phyloP scores from a whole-genome alignment of 1,140 invertebrate genomes.

The Brachionus sp. region DNA sequence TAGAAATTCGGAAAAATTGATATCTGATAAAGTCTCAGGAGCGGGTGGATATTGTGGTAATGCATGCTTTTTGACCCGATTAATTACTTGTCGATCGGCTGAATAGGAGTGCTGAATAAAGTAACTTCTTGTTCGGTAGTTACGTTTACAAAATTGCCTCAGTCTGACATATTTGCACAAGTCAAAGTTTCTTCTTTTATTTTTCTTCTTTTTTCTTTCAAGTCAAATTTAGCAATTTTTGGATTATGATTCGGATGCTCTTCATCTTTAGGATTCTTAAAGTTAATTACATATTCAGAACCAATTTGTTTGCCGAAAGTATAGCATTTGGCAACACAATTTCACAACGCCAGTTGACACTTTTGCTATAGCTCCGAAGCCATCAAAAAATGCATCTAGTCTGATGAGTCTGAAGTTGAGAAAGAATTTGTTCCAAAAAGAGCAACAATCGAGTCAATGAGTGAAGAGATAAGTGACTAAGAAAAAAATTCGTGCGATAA shows the following conservation, averaged over 20 bases:
- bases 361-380: background rate
- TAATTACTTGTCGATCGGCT: constrained; percentile 74
- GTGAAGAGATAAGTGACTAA: too few relatives aligned
- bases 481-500: too few relatives aligned
- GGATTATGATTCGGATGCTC: background rate
- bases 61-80: constrained; percentile 32
- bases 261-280: background rate
- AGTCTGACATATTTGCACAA: background rate
- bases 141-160: constrained; percentile 62
- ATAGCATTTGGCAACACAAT: background rate
- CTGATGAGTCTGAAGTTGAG: too few relatives aligned
- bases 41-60: constrained; percentile 61
- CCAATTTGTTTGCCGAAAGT: background rate
- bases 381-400: too few relatives aligned
- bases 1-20: constrained; percentile 70
- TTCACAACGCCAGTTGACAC: background rate
- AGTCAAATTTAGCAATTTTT: background rate
- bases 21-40: constrained; percentile 98
- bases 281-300: background rate
- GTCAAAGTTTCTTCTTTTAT: background rate
- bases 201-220: background rate
- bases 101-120: constrained; percentile 88
- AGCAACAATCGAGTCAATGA: too few relatives aligned
- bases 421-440: too few relatives aligned
- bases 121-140: constrained; percentile 78